phyloP scores from a whole-genome alignment of 92 coral and sea anemone genomes.

The Actinostola sp. region DNA sequence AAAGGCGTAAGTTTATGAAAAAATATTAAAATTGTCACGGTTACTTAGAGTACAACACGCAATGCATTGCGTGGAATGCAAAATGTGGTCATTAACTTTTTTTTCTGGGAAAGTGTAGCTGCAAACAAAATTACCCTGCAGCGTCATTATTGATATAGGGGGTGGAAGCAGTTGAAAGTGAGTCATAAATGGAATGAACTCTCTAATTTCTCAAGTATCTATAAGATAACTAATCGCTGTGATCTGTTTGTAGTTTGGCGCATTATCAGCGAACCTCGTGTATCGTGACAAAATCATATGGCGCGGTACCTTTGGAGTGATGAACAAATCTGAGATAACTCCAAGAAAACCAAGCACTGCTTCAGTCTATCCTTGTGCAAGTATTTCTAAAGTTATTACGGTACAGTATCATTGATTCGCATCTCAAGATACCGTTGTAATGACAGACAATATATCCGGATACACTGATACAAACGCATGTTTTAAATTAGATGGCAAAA shows the following conservation, averaged over 20 bases:
- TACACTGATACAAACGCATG: no score
- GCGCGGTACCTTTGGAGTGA: constrained; percentile 64
- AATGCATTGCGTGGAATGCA: no score
- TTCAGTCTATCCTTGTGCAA: constrained; percentile 78
- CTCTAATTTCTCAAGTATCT: background rate
- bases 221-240: background rate
- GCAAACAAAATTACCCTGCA: no score
- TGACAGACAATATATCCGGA: no score
- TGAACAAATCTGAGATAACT: constrained; percentile 38
- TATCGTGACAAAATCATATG: constrained; percentile 79
- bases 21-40: background rate
- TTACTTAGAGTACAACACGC: no score
- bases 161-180: no score
- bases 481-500: no score
- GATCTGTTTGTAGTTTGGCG: constrained; percentile 20
- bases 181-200: background rate
- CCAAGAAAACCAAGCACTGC: constrained; percentile 52
- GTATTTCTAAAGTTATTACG: constrained; percentile 87
- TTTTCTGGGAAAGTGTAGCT: background rate
- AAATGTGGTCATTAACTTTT: background rate
- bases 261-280: constrained; percentile 74
- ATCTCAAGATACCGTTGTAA: background rate
- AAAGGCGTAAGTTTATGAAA: background rate
- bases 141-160: no score
- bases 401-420: constrained; percentile 43